A percentile compares a stretch with the other conserved stretches of the same genome.
Conservation (phyloP, 1,140 invertebrate genomes). For the Euborellia annulipes region DNA sequence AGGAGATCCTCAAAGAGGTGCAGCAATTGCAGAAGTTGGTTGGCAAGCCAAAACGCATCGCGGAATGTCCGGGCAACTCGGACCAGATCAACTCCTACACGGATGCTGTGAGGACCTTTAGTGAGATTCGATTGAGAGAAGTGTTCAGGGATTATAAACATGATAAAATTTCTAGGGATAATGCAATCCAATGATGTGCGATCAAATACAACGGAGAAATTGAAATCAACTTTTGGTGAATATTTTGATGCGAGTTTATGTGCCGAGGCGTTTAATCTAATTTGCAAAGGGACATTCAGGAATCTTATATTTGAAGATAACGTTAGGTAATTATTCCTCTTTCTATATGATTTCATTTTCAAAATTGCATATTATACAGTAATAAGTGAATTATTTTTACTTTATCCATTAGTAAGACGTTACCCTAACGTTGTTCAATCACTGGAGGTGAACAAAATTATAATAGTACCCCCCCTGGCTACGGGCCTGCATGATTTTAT, state of each 20-base stretch:
- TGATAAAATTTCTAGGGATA: constrained; percentile 70
- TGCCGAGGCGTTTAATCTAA: constrained; percentile 43
- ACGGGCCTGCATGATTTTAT: no score
- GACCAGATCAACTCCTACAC: constrained; percentile 34
- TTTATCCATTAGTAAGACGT: no score
- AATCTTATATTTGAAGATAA: constrained; percentile 40
- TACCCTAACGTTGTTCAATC: no score
- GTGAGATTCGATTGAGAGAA: constrained; percentile 52
- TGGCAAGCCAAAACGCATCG: constrained; percentile 56
- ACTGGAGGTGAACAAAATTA: no score
- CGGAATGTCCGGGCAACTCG: constrained; percentile 24
- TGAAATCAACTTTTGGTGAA: constrained; percentile 42
- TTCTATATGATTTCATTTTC: no score
- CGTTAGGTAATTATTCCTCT: constrained; percentile 29
- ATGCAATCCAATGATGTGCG: constrained; percentile 52
- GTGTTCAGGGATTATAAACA: constrained; percentile 58
- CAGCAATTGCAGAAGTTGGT: constrained; percentile 45
- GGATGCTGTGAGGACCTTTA: constrained; percentile 44
- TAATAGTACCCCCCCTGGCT: no score
- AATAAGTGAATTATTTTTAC: no score
- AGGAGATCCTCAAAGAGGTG: constrained; percentile 56
- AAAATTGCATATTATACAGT: no score
- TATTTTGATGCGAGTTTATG: constrained; percentile 34
- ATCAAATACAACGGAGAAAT: constrained; percentile 49
- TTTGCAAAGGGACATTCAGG: constrained; percentile 47